Evolutionary conservation across 2,113 vertebrate genomes (phyloP).

Genomic region (Ivindomyrus marchei): DNA sequence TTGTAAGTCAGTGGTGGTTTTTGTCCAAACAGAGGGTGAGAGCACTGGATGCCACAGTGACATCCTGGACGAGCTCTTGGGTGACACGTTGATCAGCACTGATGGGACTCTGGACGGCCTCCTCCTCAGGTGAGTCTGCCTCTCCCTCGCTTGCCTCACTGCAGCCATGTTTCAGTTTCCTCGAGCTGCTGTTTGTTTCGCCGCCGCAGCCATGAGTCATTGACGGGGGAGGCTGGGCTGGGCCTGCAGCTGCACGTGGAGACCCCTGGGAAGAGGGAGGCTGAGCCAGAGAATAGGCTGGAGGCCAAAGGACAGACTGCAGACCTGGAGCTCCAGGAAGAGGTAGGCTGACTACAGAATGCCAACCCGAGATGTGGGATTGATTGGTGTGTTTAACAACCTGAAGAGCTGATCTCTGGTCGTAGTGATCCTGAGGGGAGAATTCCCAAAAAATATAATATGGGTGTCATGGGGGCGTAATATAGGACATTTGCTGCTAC

Average conservation of each 20-base stretch:
- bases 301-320: conserved; percentile 20
- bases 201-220: conserved; percentile 27
- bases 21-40: conserved; percentile 46
- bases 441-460: neutral
- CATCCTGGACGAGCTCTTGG: conserved; percentile 40
- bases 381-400: neutral
- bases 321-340: conserved; percentile 12
- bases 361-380: too few relatives aligned
- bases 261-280: conserved; percentile 29
- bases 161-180: neutral
- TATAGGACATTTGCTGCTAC: neutral
- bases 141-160: neutral
- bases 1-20: conserved; percentile 27
- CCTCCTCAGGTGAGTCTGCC: conserved; percentile 38
- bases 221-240: conserved; percentile 29
- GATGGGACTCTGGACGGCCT: conserved; percentile 43
- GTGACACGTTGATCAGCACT: conserved; percentile 43
- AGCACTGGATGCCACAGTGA: conserved; percentile 48
- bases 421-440: neutral
- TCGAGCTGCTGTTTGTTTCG: conserved; percentile 29
- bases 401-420: neutral
- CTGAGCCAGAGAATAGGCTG: conserved; percentile 32
- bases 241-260: conserved; percentile 42
- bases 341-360: conserved; percentile 32
- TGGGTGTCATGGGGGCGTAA: neutral